Percentiles rank a stretch among this genome's conserved stretches.
Conservation (phyloP, 2,888 invertebrate genomes). For the Rhagophthalmus giganteus region DNA sequence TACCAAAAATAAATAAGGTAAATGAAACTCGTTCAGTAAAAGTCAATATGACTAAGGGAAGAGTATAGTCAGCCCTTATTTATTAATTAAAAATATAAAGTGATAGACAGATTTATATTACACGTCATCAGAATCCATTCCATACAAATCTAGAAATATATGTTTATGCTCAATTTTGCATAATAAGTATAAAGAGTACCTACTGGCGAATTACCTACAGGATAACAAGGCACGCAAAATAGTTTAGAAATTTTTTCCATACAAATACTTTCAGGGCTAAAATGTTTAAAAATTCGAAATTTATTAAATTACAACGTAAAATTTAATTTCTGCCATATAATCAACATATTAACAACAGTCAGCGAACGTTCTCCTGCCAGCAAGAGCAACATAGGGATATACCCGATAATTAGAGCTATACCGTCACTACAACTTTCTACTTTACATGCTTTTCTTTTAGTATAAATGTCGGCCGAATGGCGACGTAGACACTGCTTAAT, state of each 20-base stretch:
- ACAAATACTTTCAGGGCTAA: conserved; percentile 41
- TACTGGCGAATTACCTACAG: conserved; percentile 49
- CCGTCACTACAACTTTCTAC: conserved; percentile 6
- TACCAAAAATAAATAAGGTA: too few species aligned
- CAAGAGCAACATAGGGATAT: conserved; percentile 28
- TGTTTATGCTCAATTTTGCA: conserved; percentile 30
- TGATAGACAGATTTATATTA: conserved; percentile 49
- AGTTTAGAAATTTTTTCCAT: conserved; percentile 47
- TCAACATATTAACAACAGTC: conserved; percentile 17
- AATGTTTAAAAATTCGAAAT: conserved; percentile 41
- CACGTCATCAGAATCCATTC: conserved; percentile 48
- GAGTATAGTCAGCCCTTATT: conserved; percentile 52
- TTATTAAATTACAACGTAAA: conserved; percentile 23
- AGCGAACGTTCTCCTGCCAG: conserved; percentile 32
- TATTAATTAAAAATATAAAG: conserved; percentile 55
- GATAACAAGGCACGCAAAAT: conserved; percentile 55
- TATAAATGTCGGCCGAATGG: too few species aligned
- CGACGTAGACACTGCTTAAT: too few species aligned
- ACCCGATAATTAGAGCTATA: conserved; percentile 1
- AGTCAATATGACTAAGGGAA: conserved; percentile 55
- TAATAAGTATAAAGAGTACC: conserved; percentile 33
- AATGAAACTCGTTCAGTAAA: conserved; percentile 34
- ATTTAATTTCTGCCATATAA: conserved; percentile 24
- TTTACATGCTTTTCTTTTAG: not conserved
- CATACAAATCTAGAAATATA: conserved; percentile 53